Base-by-base conservation (phyloP, 2,113 vertebrate species). In the Columba livia region DNA sequence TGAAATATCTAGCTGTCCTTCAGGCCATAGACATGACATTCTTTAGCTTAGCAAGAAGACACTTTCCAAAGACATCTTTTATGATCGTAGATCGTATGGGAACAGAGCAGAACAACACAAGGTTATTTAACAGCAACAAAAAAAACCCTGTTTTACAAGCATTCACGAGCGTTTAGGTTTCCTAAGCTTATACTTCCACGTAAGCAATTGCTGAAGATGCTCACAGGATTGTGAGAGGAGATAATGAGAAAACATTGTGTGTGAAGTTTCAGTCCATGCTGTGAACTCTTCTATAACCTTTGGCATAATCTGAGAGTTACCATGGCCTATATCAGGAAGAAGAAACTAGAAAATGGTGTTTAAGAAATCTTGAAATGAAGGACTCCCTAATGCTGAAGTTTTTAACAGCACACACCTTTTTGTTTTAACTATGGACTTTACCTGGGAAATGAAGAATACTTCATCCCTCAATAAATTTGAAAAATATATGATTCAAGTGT, bases 21-120 rank as follows among this genome's bases (percentile, higher is more conserved):
- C 70, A 82, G 74, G 62, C 61, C 65, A 69, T 0, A 82, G 74
- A 77, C 47, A 60, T 7, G 26, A 61, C 5, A 3, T 65, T 82
- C 77, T 90, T 79, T 42, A 79, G 34, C 84, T 91, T 89, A 89
- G 66, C 73, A 79, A 94, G 80, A 91, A 82, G 38, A 36, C 73
- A 79, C 24, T 53, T 87, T 91, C 92, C 95, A 96, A 94, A 97
- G 72, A 66, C 12, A 47, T 3, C 47, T 85, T 90, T 92, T 50
- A 36, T 65, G 50, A 31, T 65, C 73, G 53, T 64, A 44, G 50
- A 31, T 65, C 73, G 53, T 64, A 44, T 36, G 36, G 34, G 40
- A 95, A 89, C 14, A 57, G 56, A 97, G 61, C 42, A 86, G 60
- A 93, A 57, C n/a, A 88, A 58, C 28, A 74, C 56, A 78, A 84